phyloP scores from a whole-genome alignment of 1,140 invertebrate genomes.

The Drosophila ficusphila region DNA sequence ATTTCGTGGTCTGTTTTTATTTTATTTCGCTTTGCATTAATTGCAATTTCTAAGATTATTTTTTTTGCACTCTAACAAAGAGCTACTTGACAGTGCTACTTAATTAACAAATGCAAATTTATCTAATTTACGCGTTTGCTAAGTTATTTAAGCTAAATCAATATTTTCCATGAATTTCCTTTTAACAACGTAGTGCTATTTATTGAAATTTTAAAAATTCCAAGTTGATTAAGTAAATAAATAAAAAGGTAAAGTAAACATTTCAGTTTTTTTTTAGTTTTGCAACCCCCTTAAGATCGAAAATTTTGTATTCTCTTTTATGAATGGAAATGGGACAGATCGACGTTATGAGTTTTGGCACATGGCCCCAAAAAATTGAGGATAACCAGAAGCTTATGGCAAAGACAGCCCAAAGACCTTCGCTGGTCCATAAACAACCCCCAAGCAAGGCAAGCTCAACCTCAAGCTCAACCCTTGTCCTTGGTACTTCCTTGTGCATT shows the following conservation, averaged over 20 bases:
- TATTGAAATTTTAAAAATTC: background rate
- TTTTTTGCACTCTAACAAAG: background rate
- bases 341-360: background rate
- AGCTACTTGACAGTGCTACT: background rate
- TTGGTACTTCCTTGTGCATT: constrained; percentile 61
- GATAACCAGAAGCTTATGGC: constrained; percentile 2
- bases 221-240: background rate
- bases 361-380: constrained; percentile 7
- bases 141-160: too few species aligned
- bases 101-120: constrained; percentile 15
- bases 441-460: constrained; percentile 63
- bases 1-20: constrained; percentile 13
- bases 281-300: too few species aligned
- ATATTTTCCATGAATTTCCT: background rate
- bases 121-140: background rate
- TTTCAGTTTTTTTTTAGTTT: too few species aligned
- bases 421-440: constrained; percentile 34
- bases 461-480: constrained; percentile 74
- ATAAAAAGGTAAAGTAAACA: background rate
- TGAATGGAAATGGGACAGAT: background rate
- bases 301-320: background rate
- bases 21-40: constrained; percentile 13
- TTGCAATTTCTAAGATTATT: constrained; percentile 3
- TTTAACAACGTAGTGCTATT: background rate
- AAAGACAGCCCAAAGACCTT: constrained; percentile 39